Base-by-base conservation (phyloP, 2,888 invertebrate genomes). In the Microplitis deprimator region DNA sequence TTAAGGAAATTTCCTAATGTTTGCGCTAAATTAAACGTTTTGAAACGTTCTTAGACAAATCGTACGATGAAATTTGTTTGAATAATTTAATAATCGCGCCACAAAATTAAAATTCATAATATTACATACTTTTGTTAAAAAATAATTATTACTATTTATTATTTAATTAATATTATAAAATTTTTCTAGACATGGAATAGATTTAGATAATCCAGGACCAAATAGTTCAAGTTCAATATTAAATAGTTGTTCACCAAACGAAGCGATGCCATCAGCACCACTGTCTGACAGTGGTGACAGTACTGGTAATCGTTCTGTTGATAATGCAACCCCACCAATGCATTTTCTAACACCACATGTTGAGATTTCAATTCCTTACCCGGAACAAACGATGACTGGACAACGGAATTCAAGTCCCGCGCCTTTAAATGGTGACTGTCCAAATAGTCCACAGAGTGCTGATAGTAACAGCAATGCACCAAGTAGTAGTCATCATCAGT, bases 321-420 rank as follows among this genome's bases (percentile, higher is more conserved):
- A 96, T 87, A 96, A 96, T 86, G 95, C 95, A 7, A 96, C 96
- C 68, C 96, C 96, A 10, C 96, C 96, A 0, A 96, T 96, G 96
- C 96, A 97, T 90, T 97, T 96, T 88, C 91, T 97, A 62, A 96
- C 96, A 60, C 97, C 97, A 6, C 97, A 97, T 84, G 96, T 97
- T 59, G 96, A 97, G 91, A 96, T 97, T 89, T 96, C 96, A 62
- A 95, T 96, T 93, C 94, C 95, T 17, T 96, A 96, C 87, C 94
- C 95, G 79, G 95, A 95, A 82, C 94, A 94, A 85, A 92, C 93
- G 1, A 50, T 50, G 50, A 41, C 82, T 38, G 80, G 79, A 8
- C 87, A 86, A 78, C 84, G 85, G 7, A 88, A 89, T 82, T 82
- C 85, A 72, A 89, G 88, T 81, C 89, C 88, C 68, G 84, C 86